Evolutionary conservation across 1,140 invertebrate species (phyloP).

Genomic region (Copidosoma floridanum): DNA sequence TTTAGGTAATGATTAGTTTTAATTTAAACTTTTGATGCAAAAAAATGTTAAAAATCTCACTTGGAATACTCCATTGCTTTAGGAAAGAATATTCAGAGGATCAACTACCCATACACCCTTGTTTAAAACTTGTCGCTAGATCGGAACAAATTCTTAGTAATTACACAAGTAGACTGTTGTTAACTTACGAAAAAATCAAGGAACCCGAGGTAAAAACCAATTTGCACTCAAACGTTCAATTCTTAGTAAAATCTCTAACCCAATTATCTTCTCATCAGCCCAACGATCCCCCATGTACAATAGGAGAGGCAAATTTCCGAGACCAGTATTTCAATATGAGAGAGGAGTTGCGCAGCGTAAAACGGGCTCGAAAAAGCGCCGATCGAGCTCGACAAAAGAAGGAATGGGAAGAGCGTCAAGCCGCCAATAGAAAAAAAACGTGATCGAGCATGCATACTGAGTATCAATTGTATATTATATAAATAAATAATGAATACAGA

Average conservation of each 20-base stretch:
- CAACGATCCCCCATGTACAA: constrained; percentile 41
- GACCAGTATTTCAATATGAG: constrained; percentile 68
- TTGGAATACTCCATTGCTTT: constrained; percentile 30
- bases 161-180: constrained; percentile 75
- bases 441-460: neutral
- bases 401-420: constrained; percentile 42
- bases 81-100: constrained; percentile 75
- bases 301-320: constrained; percentile 57
- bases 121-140: constrained; percentile 75
- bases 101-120: constrained; percentile 76
- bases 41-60: neutral
- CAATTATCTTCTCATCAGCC: constrained; percentile 20
- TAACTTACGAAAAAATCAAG: constrained; percentile 82
- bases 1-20: constrained; percentile 61
- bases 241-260: neutral
- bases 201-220: constrained; percentile 53
- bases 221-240: neutral
- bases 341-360: constrained; percentile 64
- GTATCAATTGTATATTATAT: neutral
- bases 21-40: constrained; percentile 4
- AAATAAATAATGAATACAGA: constrained; percentile 24
- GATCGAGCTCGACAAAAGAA: constrained; percentile 44
- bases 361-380: constrained; percentile 43
- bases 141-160: constrained; percentile 82
- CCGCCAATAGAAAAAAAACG: neutral